Percentiles rank a stretch among this genome's conserved stretches.
These are phyloP conservation scores for Chlamydotis undulata DNA, from an alignment of 2,113 vertebrate genomes.

Conservation along the genomic window DNA sequence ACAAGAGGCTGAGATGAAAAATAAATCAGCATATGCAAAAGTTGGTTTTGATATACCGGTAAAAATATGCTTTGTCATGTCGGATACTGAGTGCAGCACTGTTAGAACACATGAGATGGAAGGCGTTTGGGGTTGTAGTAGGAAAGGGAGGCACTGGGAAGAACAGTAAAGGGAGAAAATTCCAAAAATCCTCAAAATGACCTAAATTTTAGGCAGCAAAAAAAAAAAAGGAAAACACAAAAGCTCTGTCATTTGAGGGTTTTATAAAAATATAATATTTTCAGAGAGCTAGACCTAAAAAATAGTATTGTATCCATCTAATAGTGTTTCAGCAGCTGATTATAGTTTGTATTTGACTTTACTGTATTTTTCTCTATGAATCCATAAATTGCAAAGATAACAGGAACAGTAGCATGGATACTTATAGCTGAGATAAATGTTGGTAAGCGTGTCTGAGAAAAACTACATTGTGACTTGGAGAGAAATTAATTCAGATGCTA, in stretches of 20 bases:
- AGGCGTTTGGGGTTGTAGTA: background rate
- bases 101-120: background rate
- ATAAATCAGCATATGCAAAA: background rate
- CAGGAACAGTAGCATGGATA: background rate
- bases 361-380: background rate
- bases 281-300: background rate
- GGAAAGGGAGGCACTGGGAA: background rate
- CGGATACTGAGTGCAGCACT: background rate
- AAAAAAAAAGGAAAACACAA: background rate
- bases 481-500: background rate
- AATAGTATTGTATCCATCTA: background rate
- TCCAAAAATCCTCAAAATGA: background rate
- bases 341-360: background rate
- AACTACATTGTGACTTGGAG: background rate
- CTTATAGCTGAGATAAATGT: background rate
- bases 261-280: background rate
- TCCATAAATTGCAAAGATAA: background rate
- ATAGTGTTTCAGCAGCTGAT: background rate
- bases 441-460: background rate
- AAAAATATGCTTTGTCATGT: background rate
- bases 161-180: background rate
- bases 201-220: background rate
- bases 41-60: background rate
- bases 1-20: background rate
- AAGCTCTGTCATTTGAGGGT: background rate